Percentiles rank a stretch among this genome's conserved stretches.
phyloP scores from a whole-genome alignment of 1,140 invertebrate species.

The Pseudobourletiella spinata region DNA sequence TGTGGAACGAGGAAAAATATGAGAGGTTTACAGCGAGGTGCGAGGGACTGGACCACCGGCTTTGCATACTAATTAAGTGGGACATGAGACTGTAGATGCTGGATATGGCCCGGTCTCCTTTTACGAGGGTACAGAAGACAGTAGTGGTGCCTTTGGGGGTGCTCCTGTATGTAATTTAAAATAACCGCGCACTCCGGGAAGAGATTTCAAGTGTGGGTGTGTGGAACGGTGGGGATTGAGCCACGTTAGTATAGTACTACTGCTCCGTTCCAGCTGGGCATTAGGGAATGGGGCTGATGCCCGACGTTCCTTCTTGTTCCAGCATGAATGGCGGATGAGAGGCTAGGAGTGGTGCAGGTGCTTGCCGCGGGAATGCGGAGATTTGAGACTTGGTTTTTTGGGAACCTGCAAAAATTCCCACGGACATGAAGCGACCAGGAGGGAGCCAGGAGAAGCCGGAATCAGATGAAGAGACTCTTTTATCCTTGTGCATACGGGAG shows the following conservation, averaged over 20 bases:
- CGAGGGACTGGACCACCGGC: too few relatives aligned
- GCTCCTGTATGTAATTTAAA: too few relatives aligned
- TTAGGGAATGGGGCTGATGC: neutral
- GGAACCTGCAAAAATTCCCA: constrained; percentile 3
- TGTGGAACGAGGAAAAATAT: too few relatives aligned
- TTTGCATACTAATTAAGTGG: too few relatives aligned
- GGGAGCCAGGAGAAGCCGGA: neutral
- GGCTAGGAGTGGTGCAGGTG: neutral
- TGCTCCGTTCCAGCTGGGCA: neutral
- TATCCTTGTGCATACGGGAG: neutral
- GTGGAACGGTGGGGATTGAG: neutral
- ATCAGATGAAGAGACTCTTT: neutral
- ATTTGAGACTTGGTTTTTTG: neutral
- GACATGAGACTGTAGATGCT: too few relatives aligned
- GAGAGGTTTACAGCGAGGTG: too few relatives aligned
- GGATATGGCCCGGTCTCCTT: too few relatives aligned
- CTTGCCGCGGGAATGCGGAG: neutral
- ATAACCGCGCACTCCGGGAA: too few relatives aligned
- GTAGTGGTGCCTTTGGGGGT: too few relatives aligned
- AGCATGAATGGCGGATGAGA: neutral
- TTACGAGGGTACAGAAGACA: too few relatives aligned
- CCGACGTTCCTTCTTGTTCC: neutral
- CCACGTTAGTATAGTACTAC: neutral
- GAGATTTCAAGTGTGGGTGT: neutral
- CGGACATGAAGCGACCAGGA: neutral